Percentiles rank a stretch among this genome's conserved stretches.
These are phyloP conservation scores for Cerastoderma edule DNA, from an alignment of 2,888 invertebrate genomes.

Conservation along the genomic window DNA sequence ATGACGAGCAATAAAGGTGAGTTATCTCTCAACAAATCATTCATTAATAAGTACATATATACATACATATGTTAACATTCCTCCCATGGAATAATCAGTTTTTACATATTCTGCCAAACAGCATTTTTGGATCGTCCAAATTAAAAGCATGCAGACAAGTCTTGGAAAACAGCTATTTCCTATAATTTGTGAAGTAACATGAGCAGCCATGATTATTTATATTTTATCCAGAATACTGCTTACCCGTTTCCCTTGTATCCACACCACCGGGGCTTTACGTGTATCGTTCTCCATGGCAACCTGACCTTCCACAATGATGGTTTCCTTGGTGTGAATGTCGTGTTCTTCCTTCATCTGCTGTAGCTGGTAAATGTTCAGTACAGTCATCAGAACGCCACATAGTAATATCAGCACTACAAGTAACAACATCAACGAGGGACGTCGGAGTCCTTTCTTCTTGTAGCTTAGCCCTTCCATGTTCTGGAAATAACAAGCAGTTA, in stretches of 20 bases:
- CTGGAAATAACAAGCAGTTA: not conserved
- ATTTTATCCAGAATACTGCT: no score
- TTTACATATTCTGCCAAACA: no score
- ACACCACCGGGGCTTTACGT: conserved; percentile 64
- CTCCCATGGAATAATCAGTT: no score
- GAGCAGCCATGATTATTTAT: no score
- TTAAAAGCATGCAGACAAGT: no score
- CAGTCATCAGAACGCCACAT: conserved; percentile 73
- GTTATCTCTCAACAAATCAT: no score
- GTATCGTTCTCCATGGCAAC: conserved; percentile 54
- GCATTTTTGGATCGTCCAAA: no score
- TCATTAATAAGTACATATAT: no score
- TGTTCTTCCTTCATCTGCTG: conserved; percentile 78
- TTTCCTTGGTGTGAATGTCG: conserved; percentile 39
- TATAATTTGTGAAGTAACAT: no score
- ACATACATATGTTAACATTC: no score
- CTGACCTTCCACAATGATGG: conserved; percentile 59
- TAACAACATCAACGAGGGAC: conserved; percentile 19
- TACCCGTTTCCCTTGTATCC: conserved; percentile 74
- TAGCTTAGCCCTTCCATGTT: conserved; percentile 4
- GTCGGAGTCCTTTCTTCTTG: conserved; percentile 8
- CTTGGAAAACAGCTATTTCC: no score
- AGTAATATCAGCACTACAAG: conserved; percentile 69
- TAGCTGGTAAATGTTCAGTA: conserved; percentile 80
- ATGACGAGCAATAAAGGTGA: no score